Conservation (phyloP, 1,140 invertebrate genomes). For the Cherax destructor region DNA sequence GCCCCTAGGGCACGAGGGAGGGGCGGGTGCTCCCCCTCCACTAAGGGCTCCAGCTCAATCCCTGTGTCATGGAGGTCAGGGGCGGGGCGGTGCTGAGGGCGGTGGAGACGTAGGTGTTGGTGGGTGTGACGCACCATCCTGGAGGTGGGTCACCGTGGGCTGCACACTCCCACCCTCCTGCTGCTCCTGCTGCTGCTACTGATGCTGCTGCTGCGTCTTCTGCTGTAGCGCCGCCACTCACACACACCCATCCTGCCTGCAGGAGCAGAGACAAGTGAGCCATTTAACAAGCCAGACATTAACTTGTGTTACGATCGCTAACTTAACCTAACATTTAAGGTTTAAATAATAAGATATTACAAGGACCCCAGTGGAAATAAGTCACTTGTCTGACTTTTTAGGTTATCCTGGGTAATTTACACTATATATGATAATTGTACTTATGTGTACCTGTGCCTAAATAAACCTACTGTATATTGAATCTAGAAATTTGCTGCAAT, state of each 20-base stretch:
- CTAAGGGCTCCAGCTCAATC: conserved; percentile 52
- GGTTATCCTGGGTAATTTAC: too few species aligned
- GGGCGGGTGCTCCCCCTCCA: conserved; percentile 23
- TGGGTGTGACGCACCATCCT: conserved; percentile 37
- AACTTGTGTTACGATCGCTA: too few species aligned
- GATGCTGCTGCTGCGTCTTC: not conserved
- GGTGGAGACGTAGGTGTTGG: conserved; percentile 20
- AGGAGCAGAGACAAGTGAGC: not conserved
- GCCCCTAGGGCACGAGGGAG: too few species aligned
- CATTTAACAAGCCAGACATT: not conserved
- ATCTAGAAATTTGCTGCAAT: too few species aligned
- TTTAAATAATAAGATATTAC: too few species aligned
- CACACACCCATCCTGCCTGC: conserved; percentile 37
- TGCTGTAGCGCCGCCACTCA: not conserved
- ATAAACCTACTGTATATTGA: too few species aligned
- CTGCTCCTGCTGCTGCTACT: conserved; percentile 25
- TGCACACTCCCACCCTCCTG: not conserved
- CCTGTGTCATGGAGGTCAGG: conserved; percentile 28
- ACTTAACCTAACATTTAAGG: too few species aligned
- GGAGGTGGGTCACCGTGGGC: conserved; percentile 33
- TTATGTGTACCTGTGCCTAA: too few species aligned
- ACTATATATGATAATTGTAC: too few species aligned
- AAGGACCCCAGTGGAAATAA: too few species aligned
- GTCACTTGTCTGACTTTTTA: too few species aligned
- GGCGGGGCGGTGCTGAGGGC: not conserved